Conservation (phyloP, 2,113 vertebrate species). For the Thalassarche chlororhynchos region DNA sequence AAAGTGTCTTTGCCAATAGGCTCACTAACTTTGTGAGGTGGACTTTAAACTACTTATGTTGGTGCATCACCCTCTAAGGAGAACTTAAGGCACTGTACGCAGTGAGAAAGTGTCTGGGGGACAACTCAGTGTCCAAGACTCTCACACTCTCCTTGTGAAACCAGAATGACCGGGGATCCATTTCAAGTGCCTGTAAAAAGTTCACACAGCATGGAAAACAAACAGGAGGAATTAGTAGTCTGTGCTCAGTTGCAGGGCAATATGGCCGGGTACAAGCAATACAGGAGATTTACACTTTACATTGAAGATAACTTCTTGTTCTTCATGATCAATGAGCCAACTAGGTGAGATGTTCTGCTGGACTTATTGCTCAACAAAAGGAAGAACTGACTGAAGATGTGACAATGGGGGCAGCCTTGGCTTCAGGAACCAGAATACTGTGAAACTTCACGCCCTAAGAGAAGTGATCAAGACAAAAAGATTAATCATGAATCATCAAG, state of each 20-base stretch:
- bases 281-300: background rate
- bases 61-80: background rate
- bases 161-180: background rate
- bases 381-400: background rate
- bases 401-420: background rate
- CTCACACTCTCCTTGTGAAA: background rate
- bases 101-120: background rate
- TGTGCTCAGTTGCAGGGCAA: background rate
- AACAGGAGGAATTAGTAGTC: background rate
- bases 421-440: background rate
- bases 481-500: background rate
- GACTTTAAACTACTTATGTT: background rate
- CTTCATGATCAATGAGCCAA: background rate
- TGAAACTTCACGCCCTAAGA: background rate
- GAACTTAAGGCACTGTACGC: background rate
- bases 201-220: background rate
- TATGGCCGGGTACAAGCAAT: background rate
- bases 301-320: background rate
- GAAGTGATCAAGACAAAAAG: background rate
- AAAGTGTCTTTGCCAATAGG: background rate
- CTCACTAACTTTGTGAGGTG: background rate
- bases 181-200: background rate
- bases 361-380: background rate
- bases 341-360: background rate
- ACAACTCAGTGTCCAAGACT: background rate